phyloP scores from a whole-genome alignment of 2,888 invertebrate species.

The Polyommatus icarus region DNA sequence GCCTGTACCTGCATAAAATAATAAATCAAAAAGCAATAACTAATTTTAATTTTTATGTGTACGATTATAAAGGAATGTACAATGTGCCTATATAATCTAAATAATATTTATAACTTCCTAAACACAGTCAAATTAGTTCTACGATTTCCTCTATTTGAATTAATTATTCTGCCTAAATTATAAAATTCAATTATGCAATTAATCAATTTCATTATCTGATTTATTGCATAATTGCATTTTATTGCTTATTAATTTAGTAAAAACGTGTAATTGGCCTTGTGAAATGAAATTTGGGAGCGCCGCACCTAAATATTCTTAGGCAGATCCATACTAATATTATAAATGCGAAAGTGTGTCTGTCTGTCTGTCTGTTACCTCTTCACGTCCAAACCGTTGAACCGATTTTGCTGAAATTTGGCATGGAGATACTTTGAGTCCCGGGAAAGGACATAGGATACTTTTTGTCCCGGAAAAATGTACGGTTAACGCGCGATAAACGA shows the following conservation, averaged over 20 bases:
- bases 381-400: too few species aligned
- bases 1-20: not conserved
- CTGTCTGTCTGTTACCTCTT: too few species aligned
- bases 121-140: not conserved
- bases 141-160: not conserved
- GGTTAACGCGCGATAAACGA: too few species aligned
- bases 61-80: not conserved
- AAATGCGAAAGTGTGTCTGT: too few species aligned
- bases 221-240: not conserved
- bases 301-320: not conserved
- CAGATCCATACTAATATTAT: too few species aligned
- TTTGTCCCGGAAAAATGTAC: too few species aligned
- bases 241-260: not conserved
- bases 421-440: too few species aligned
- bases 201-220: not conserved
- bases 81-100: not conserved
- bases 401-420: too few species aligned
- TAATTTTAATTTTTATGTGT: not conserved
- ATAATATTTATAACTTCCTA: slow-evolving; percentile 10
- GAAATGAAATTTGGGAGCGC: not conserved
- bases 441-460: too few species aligned
- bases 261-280: not conserved
- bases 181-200: too few species aligned
- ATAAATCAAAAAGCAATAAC: not conserved
- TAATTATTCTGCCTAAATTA: not conserved